Conservation (phyloP, 2,797 vertebrate genomes). For the Alectoris magna region DNA sequence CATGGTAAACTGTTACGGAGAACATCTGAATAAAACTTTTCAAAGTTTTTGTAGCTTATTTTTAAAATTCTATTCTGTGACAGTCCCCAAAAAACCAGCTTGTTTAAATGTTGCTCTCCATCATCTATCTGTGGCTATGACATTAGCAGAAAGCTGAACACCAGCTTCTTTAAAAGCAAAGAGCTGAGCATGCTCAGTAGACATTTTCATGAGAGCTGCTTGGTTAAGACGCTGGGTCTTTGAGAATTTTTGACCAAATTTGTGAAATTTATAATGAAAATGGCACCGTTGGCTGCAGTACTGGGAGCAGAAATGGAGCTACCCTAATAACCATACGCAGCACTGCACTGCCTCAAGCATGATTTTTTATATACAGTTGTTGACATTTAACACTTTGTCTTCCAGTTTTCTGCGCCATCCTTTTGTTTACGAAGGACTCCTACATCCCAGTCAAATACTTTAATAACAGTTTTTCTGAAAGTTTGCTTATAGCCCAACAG, state of each 20-base stretch:
- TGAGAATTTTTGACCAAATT: slow-evolving; percentile 35
- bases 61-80: not conserved
- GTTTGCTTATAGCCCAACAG: slow-evolving; percentile 60
- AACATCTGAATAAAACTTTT: not conserved
- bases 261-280: slow-evolving; percentile 25
- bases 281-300: not conserved
- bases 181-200: not conserved
- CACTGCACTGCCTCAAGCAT: not conserved
- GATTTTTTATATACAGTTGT: slow-evolving; percentile 12
- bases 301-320: not conserved
- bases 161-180: not conserved
- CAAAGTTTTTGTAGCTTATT: not conserved
- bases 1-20: not conserved
- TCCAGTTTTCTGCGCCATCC: slow-evolving; percentile 17
- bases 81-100: not conserved
- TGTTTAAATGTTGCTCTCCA: not conserved
- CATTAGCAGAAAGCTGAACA: not conserved
- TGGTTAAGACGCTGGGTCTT: not conserved
- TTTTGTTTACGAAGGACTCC: slow-evolving; percentile 36
- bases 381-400: slow-evolving; percentile 48
- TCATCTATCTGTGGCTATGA: not conserved
- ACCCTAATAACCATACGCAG: not conserved
- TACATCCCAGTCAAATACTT: slow-evolving; percentile 27
- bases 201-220: slow-evolving; percentile 3
- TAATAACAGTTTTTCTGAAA: slow-evolving; percentile 61